Conservation (phyloP, 2,113 vertebrate species). For the Todiramphus saurophagus region DNA sequence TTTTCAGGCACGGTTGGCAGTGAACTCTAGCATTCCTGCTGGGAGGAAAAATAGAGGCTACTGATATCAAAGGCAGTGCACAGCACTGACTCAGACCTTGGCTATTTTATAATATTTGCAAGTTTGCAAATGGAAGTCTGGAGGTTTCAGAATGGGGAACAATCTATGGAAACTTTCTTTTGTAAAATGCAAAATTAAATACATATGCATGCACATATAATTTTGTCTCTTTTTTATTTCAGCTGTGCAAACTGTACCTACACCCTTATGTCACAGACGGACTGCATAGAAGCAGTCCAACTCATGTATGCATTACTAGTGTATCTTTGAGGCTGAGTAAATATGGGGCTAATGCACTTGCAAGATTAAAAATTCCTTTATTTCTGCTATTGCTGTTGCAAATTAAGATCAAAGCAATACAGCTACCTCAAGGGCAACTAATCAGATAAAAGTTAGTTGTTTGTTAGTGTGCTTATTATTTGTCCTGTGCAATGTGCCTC, state of each 20-base stretch:
- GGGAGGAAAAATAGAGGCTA: constrained; percentile 8
- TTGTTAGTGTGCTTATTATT: background rate
- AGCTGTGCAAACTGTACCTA: background rate
- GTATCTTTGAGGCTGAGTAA: background rate
- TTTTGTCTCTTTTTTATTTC: background rate
- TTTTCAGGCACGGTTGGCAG: constrained; percentile 1
- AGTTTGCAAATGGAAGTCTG: background rate
- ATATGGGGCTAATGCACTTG: background rate
- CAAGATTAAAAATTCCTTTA: background rate
- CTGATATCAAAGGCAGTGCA: background rate
- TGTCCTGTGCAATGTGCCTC: background rate
- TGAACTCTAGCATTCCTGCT: background rate
- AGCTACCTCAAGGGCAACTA: background rate
- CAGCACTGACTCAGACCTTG: background rate
- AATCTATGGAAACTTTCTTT: background rate
- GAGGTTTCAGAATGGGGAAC: background rate
- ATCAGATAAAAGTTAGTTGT: background rate
- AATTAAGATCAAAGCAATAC: background rate
- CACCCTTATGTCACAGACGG: background rate
- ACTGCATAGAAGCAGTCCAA: background rate
- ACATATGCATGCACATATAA: background rate
- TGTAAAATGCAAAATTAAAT: accelerated
- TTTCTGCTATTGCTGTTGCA: background rate
- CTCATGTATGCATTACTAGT: accelerated
- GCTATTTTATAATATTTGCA: background rate